Evolutionary conservation across 1,140 invertebrate genomes (phyloP).

Genomic region (Neelides sp.): DNA sequence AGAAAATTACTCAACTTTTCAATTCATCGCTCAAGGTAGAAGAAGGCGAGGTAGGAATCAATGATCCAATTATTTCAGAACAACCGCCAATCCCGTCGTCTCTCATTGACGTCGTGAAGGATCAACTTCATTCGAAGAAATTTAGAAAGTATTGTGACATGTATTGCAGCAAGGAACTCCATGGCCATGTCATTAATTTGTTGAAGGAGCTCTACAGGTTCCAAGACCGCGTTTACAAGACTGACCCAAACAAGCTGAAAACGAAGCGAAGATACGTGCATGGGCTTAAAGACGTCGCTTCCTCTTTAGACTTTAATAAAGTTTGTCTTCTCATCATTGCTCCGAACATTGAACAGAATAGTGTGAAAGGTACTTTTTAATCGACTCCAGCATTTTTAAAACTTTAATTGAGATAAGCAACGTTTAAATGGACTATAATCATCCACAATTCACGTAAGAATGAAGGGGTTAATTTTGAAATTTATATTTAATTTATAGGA

Average conservation of each 20-base stretch:
- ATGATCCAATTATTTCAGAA: neutral
- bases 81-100: neutral
- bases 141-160: conserved; percentile 27
- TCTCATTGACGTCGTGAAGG: conserved; percentile 8
- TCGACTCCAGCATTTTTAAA: no score
- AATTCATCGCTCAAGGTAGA: neutral
- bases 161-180: conserved; percentile 21
- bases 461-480: neutral
- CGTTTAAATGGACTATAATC: no score
- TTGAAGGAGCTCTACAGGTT: conserved; percentile 45
- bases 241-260: conserved; percentile 46
- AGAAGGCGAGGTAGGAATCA: neutral
- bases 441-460: no score
- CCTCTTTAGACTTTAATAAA: conserved; percentile 43
- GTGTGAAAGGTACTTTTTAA: conserved; percentile 19
- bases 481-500: conserved; percentile 11
- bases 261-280: conserved; percentile 44
- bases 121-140: conserved; percentile 19
- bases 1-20: neutral
- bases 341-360: conserved; percentile 37
- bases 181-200: conserved; percentile 33
- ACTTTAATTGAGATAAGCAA: no score
- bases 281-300: conserved; percentile 46
- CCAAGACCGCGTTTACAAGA: conserved; percentile 46
- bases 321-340: conserved; percentile 48